phyloP scores from a whole-genome alignment of 1,140 invertebrate species.

The Drosophila persimilis region DNA sequence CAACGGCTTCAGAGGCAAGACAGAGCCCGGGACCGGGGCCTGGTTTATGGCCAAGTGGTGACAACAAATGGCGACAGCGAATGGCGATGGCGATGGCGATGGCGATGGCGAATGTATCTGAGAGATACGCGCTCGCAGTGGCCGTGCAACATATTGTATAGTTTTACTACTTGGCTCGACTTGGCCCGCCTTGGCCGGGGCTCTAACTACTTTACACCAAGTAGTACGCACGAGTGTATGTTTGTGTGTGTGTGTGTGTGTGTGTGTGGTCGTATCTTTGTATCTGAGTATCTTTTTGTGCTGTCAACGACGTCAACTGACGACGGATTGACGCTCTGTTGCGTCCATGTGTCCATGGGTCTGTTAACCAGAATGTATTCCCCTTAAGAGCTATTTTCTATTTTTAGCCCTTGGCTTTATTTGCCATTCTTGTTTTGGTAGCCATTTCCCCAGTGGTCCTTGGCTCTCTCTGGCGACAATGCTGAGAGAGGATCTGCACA shows the following conservation, averaged over 20 bases:
- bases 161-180: conserved; percentile 12
- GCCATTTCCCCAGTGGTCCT: conserved; percentile 1
- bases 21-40: not conserved
- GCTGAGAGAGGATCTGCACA: conserved; percentile 4
- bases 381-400: conserved; percentile 37
- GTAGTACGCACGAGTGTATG: too few relatives aligned
- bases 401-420: conserved; percentile 49
- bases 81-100: not conserved
- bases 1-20: conserved; percentile 8
- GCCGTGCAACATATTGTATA: conserved; percentile 44
- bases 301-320: conserved; percentile 8
- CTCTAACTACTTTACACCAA: too few relatives aligned
- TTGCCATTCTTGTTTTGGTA: conserved; percentile 33
- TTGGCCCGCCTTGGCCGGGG: not conserved
- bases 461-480: conserved; percentile 14
- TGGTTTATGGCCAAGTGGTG: conserved; percentile 36
- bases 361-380: conserved; percentile 28
- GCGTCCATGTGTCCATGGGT: conserved; percentile 5
- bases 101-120: conserved; percentile 28
- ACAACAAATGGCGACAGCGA: conserved; percentile 11
- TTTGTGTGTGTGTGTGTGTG: too few relatives aligned
- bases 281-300: conserved; percentile 5
- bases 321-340: conserved; percentile 35
- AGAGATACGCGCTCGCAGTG: conserved; percentile 24
- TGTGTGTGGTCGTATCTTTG: not conserved